phyloP scores from a whole-genome alignment of 2,797 vertebrate genomes.

The Oreochromis mossambicus region DNA sequence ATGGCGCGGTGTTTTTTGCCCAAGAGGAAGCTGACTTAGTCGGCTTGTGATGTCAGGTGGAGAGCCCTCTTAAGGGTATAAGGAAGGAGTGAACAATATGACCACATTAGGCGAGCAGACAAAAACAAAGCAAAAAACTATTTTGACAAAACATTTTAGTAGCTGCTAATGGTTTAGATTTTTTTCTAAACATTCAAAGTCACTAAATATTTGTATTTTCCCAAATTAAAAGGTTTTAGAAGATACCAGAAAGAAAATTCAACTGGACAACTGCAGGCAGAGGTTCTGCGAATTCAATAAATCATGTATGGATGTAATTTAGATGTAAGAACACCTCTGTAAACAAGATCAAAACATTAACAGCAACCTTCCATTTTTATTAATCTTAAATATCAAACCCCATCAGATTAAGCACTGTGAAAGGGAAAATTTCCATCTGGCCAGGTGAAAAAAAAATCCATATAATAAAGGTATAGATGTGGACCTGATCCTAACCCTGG shows the following conservation, averaged over 20 bases:
- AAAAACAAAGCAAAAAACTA: background rate
- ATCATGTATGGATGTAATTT: background rate
- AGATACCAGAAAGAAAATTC: background rate
- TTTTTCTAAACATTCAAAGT: background rate
- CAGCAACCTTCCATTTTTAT: background rate
- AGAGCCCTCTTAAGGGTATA: background rate
- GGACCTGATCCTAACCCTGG: background rate
- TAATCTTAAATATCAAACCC: background rate
- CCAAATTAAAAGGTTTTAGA: background rate
- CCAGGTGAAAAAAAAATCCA: background rate
- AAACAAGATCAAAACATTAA: background rate
- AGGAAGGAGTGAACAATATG: background rate
- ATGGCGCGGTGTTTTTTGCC: background rate
- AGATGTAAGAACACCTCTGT: background rate
- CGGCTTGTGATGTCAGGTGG: background rate
- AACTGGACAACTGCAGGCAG: background rate
- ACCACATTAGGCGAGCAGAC: background rate
- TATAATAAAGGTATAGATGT: background rate
- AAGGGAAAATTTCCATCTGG: background rate
- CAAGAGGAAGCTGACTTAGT: constrained; percentile 3
- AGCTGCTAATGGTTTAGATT: background rate
- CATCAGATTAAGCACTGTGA: background rate
- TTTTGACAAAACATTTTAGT: background rate
- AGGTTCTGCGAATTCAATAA: background rate
- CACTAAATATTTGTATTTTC: background rate